Percentiles rank a stretch among this genome's conserved stretches.
These are phyloP conservation scores for Tenebrosternarchus preto DNA, from an alignment of 2,113 vertebrate genomes.

Conservation along the genomic window DNA sequence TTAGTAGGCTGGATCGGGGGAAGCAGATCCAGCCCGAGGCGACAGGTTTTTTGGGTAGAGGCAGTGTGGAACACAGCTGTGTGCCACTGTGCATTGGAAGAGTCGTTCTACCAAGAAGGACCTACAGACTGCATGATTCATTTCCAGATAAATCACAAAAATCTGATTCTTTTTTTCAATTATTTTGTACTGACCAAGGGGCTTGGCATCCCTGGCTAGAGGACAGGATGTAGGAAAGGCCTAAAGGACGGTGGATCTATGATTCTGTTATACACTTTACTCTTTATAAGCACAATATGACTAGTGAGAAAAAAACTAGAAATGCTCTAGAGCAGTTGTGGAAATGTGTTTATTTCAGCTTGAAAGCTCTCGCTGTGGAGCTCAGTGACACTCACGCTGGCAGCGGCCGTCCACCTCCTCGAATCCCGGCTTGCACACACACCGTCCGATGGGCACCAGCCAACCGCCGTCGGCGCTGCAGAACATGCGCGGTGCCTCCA, in stretches of 20 bases:
- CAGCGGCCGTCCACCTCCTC: slow-evolving; percentile 91
- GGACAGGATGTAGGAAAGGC: background rate
- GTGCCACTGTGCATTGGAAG: background rate
- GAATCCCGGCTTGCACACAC: slow-evolving; percentile 92
- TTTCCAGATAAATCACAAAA: slow-evolving; percentile 9
- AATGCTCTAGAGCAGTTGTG: no score
- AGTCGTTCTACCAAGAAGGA: background rate
- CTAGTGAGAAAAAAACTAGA: no score
- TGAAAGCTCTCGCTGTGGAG: background rate
- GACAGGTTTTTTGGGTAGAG: background rate
- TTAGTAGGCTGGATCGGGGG: background rate
- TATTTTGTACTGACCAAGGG: background rate
- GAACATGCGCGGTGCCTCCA: slow-evolving; percentile 96
- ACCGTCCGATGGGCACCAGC: slow-evolving; percentile 98
- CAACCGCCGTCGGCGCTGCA: slow-evolving; percentile 97
- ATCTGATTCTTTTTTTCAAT: background rate
- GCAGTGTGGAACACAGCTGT: background rate
- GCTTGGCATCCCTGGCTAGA: no score
- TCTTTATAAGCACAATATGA: no score
- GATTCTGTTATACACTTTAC: background rate
- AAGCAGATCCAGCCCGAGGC: background rate
- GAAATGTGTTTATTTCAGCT: no score
- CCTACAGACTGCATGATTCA: background rate
- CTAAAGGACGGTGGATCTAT: background rate
- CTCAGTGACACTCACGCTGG: slow-evolving; percentile 79